A percentile compares a stretch with the other conserved stretches of the same genome.
phyloP scores from a whole-genome alignment of 2,888 invertebrate species.

The Coenonympha arcania region DNA sequence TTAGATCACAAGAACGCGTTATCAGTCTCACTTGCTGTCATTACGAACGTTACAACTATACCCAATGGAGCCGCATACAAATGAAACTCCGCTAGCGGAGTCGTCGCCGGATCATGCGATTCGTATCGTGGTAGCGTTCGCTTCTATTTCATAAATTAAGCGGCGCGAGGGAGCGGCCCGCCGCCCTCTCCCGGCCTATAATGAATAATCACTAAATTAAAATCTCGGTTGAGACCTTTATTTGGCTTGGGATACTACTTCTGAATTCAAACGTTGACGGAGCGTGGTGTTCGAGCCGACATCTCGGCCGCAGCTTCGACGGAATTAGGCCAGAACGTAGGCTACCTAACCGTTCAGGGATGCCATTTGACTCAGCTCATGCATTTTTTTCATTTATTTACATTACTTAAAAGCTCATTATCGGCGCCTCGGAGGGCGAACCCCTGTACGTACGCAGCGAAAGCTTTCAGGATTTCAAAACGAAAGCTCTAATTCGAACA shows the following conservation, averaged over 20 bases:
- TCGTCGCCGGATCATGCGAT: constrained; percentile 36
- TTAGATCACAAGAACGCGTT: constrained; percentile 62
- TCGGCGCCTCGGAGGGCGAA: background rate
- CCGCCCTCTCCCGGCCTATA: constrained; percentile 46
- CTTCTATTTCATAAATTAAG: constrained; percentile 52
- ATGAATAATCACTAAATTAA: constrained; percentile 50
- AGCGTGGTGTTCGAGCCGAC: constrained; percentile 28
- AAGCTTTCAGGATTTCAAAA: background rate
- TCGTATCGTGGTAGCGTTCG: constrained; percentile 37
- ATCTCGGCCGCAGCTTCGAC: constrained; percentile 41
- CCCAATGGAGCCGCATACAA: constrained; percentile 45
- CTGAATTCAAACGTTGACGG: constrained; percentile 36
- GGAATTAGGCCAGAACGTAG: constrained; percentile 47
- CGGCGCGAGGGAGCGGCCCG: constrained; percentile 49
- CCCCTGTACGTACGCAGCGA: background rate
- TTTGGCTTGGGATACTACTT: constrained; percentile 42
- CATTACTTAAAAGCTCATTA: constrained; percentile 5
- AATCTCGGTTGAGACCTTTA: constrained; percentile 50
- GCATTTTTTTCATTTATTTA: background rate
- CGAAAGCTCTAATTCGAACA: background rate
- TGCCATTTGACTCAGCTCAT: constrained; percentile 10
- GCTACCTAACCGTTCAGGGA: constrained; percentile 10
- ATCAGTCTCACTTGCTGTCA: constrained; percentile 74
- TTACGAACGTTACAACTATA: constrained; percentile 64
- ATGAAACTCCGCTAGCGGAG: constrained; percentile 21